Evolutionary conservation across 1,140 invertebrate genomes (phyloP).

Genomic region (Galleria mellonella): DNA sequence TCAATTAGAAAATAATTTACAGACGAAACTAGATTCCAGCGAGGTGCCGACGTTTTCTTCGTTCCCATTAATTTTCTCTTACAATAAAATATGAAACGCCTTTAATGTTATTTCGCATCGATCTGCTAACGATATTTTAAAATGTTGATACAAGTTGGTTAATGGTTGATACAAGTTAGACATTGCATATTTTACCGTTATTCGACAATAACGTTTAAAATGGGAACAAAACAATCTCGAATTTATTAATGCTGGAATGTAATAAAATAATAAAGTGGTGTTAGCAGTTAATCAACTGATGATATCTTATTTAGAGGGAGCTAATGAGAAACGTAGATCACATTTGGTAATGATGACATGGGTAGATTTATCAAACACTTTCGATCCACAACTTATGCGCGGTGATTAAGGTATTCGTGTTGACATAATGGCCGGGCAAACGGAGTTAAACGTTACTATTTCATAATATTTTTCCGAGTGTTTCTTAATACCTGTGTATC

Average conservation of each 20-base stretch:
- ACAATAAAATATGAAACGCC: constrained; percentile 6
- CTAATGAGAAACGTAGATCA: constrained; percentile 67
- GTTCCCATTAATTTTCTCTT: constrained; percentile 5
- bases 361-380: constrained; percentile 64
- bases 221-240: constrained; percentile 30
- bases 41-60: constrained; percentile 8
- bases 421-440: constrained; percentile 65
- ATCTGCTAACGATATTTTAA: constrained; percentile 18
- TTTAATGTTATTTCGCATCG: constrained; percentile 14
- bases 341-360: constrained; percentile 61
- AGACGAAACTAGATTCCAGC: constrained; percentile 8
- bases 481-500: too few species aligned
- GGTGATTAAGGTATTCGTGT: constrained; percentile 62
- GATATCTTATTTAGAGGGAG: constrained; percentile 66
- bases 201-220: constrained; percentile 22
- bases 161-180: constrained; percentile 9
- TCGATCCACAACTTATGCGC: constrained; percentile 61
- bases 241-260: constrained; percentile 51
- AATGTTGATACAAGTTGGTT: constrained; percentile 9
- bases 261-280: constrained; percentile 59
- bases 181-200: constrained; percentile 16
- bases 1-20: constrained; percentile 26
- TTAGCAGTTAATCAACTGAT: constrained; percentile 47
- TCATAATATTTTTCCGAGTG: constrained; percentile 4
- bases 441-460: constrained; percentile 53